Percentiles rank a stretch among this genome's conserved stretches.
Evolutionary conservation across 2,797 vertebrate genomes (phyloP).

Genomic region (Malacoctenus gilli): DNA sequence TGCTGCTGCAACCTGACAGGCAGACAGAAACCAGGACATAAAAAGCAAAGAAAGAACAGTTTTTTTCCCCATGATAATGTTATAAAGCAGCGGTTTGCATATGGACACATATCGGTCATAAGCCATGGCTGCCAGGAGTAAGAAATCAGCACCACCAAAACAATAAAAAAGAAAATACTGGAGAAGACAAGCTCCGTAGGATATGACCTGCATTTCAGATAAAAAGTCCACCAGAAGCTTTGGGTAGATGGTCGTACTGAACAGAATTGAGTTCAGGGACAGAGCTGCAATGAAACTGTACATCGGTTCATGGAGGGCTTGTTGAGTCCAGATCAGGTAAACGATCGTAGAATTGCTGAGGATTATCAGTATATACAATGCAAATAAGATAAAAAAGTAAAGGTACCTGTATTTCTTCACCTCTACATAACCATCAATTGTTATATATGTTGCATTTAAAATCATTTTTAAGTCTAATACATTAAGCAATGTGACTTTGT

Average conservation of each 20-base stretch:
- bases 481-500: too few species aligned
- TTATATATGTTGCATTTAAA: constrained; percentile 45
- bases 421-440: constrained; percentile 36
- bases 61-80: constrained; percentile 19
- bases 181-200: constrained; percentile 22
- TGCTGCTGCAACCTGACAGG: not conserved
- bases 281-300: constrained; percentile 58
- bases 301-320: constrained; percentile 52
- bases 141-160: constrained; percentile 22
- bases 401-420: constrained; percentile 32
- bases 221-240: constrained; percentile 33
- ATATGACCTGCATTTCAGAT: constrained; percentile 27
- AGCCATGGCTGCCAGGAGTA: constrained; percentile 43
- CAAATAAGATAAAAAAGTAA: constrained; percentile 37
- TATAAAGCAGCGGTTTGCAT: constrained; percentile 49
- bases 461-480: too few species aligned
- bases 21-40: constrained; percentile 35
- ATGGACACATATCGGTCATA: constrained; percentile 51
- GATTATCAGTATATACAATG: constrained; percentile 40
- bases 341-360: constrained; percentile 38
- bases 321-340: constrained; percentile 24
- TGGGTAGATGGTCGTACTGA: constrained; percentile 37
- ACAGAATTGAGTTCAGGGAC: constrained; percentile 40
- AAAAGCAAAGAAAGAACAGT: constrained; percentile 10
- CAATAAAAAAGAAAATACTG: constrained; percentile 25